Conservation (phyloP, 2,888 invertebrate species). For the Noctua pronuba region DNA sequence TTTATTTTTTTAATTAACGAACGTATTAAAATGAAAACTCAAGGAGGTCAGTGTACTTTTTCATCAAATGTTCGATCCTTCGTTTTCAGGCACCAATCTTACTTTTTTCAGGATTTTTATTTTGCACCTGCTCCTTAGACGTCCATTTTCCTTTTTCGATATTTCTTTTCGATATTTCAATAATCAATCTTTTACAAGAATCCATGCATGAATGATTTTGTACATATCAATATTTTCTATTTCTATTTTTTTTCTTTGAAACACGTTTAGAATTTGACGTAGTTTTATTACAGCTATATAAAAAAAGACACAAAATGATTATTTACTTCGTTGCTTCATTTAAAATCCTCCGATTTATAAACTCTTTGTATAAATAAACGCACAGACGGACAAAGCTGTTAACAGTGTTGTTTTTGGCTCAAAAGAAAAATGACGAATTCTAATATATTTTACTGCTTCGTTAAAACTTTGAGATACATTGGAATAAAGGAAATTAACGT, state of each 20-base stretch:
- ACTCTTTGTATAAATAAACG: constrained; percentile 60
- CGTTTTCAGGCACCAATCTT: background rate
- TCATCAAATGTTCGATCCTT: background rate
- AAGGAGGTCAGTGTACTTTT: background rate
- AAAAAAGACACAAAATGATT: constrained; percentile 36
- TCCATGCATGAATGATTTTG: constrained; percentile 30
- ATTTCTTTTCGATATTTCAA: background rate
- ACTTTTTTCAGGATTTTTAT: constrained; percentile 2
- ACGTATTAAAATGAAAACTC: background rate
- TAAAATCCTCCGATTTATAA: constrained; percentile 51
- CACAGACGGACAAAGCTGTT: constrained; percentile 43
- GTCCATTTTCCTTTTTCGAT: constrained; percentile 1
- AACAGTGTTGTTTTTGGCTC: constrained; percentile 62
- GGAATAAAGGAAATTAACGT: constrained; percentile 47
- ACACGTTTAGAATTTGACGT: constrained; percentile 28
- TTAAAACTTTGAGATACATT: constrained; percentile 49
- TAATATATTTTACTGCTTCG: constrained; percentile 53
- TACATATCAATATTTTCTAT: constrained; percentile 18
- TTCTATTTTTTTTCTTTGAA: background rate
- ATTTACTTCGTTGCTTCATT: constrained; percentile 51
- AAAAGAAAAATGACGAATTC: constrained; percentile 57
- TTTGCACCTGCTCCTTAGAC: background rate
- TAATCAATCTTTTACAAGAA: constrained; percentile 16
- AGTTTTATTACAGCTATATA: constrained; percentile 47
- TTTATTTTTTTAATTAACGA: background rate